phyloP scores from a whole-genome alignment of 1,140 invertebrate genomes.

The Mycetomoellerius zeteki region DNA sequence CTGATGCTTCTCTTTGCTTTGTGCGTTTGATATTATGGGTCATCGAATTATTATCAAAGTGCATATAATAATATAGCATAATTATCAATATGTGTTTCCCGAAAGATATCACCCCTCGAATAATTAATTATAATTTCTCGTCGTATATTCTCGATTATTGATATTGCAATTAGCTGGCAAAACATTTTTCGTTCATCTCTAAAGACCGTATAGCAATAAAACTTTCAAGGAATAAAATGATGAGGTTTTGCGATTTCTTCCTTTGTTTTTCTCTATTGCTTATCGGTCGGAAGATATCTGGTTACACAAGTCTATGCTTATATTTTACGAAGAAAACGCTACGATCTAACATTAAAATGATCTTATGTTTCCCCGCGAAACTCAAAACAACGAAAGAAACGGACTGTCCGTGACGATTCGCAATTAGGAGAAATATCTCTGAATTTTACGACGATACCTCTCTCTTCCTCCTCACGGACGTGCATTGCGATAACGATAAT shows the following conservation, averaged over 20 bases:
- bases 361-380: conserved; percentile 2
- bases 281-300: conserved; percentile 3
- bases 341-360: conserved; percentile 2
- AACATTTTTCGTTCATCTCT: neutral
- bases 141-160: conserved; percentile 23
- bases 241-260: neutral
- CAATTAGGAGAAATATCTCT: conserved; percentile 64
- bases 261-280: neutral
- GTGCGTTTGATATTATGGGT: neutral
- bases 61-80: neutral
- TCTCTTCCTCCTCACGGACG: conserved; percentile 62
- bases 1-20: neutral
- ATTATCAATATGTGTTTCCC: neutral
- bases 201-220: neutral
- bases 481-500: conserved; percentile 69
- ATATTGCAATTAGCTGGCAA: neutral
- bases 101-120: neutral
- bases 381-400: conserved; percentile 35
- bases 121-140: neutral
- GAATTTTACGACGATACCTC: conserved; percentile 64
- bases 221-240: neutral
- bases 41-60: conserved; percentile 35
- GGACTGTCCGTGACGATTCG: conserved; percentile 43
- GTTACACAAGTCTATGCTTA: neutral
- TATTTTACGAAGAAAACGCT: conserved; percentile 33